Evolutionary conservation across 1,140 invertebrate species (phyloP).

Genomic region (Aricia agestis): DNA sequence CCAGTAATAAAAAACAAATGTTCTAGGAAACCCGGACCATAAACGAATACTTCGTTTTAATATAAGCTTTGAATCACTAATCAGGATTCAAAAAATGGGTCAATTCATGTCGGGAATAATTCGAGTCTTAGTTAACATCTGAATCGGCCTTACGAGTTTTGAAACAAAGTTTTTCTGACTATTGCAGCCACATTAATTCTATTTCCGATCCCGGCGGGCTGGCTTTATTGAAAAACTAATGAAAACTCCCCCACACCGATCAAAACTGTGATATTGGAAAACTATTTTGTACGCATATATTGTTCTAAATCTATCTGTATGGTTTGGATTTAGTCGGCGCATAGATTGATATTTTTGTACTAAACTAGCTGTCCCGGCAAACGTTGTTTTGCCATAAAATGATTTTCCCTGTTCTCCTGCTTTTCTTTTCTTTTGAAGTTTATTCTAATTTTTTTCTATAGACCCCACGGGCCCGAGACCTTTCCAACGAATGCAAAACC

Average conservation of each 20-base stretch:
- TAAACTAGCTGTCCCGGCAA: background rate
- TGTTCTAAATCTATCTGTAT: background rate
- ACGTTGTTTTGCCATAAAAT: no score
- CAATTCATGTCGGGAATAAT: background rate
- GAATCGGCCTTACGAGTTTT: constrained; percentile 13
- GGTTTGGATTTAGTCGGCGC: background rate
- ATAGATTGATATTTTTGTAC: background rate
- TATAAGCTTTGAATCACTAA: no score
- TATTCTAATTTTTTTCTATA: no score
- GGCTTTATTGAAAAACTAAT: constrained; percentile 30
- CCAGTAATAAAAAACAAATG: no score
- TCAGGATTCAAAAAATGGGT: no score
- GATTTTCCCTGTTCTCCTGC: no score
- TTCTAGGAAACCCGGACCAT: no score
- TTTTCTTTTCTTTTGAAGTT: no score
- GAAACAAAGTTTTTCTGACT: constrained; percentile 20
- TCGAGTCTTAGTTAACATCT: constrained; percentile 9
- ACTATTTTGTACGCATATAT: constrained; percentile 20
- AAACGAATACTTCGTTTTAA: no score
- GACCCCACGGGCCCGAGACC: no score
- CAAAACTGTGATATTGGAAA: constrained; percentile 28
- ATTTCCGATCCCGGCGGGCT: constrained; percentile 16
- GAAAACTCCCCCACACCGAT: constrained; percentile 22
- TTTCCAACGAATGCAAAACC: no score
- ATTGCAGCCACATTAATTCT: constrained; percentile 21